Conservation (phyloP, 2,113 vertebrate genomes). For the Cynoglossus semilaevis region DNA sequence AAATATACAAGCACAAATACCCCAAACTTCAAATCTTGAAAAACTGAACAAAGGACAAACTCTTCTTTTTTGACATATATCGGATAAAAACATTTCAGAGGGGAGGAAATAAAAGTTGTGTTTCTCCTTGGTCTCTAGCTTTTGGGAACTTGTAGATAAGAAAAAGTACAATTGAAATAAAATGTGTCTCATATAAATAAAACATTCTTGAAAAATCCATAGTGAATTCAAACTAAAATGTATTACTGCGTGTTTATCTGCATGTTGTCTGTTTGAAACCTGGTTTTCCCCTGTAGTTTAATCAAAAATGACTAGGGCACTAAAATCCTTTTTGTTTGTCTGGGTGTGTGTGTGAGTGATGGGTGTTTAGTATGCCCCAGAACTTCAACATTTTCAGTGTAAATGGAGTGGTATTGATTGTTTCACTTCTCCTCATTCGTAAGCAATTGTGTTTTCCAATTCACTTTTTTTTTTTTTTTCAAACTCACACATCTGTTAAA, state of each 20-base stretch:
- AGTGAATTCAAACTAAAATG: slow-evolving; percentile 83
- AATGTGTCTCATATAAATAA: slow-evolving; percentile 76
- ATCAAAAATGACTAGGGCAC: slow-evolving; percentile 62
- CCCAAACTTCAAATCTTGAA: slow-evolving; percentile 72
- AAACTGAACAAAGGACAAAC: slow-evolving; percentile 73
- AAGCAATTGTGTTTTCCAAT: too few relatives aligned
- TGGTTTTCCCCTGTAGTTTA: slow-evolving; percentile 51
- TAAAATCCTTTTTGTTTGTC: slow-evolving; percentile 49
- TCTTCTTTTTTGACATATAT: slow-evolving; percentile 78
- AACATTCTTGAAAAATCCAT: slow-evolving; percentile 84
- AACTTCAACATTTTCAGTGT: background rate
- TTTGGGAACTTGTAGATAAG: slow-evolving; percentile 80
- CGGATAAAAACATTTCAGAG: slow-evolving; percentile 79
- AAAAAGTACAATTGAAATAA: slow-evolving; percentile 76
- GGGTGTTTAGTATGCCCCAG: slow-evolving; percentile 57
- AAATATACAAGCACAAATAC: slow-evolving; percentile 87
- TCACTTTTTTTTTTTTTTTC: too few relatives aligned
- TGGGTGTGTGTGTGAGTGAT: slow-evolving; percentile 3
- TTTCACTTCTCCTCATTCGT: too few relatives aligned
- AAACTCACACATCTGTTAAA: slow-evolving; percentile 20
- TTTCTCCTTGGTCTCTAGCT: slow-evolving; percentile 96
- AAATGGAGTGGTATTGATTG: too few relatives aligned
- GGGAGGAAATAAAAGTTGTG: slow-evolving; percentile 82
- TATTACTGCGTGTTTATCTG: slow-evolving; percentile 53
- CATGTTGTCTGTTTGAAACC: slow-evolving; percentile 60